Conservation (phyloP, 53 echinoderm and acorn worm species). For the Temnopleurus reevesii region DNA sequence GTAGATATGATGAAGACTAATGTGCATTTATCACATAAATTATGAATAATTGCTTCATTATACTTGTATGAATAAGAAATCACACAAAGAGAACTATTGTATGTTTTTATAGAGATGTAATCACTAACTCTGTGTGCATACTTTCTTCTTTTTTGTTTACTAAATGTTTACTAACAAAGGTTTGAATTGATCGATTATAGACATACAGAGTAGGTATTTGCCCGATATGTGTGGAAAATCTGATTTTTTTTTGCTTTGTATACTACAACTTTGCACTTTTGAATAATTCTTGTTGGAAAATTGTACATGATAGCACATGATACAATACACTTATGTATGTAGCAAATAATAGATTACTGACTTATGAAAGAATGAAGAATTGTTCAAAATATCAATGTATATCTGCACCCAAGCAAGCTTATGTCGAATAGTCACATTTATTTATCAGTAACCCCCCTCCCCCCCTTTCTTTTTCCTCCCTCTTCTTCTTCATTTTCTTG, state of each 20-base stretch:
- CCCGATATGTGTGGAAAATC: conserved; percentile 10
- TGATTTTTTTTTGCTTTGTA: conserved; percentile 38
- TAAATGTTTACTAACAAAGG: conserved; percentile 29
- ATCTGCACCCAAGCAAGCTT: conserved; percentile 43
- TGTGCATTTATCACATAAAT: conserved; percentile 34
- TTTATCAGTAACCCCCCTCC: background rate
- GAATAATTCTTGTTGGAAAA: conserved; percentile 25
- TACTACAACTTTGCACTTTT: conserved; percentile 53
- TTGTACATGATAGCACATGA: conserved; percentile 41
- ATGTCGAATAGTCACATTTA: conserved; percentile 24
- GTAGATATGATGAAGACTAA: conserved; percentile 7
- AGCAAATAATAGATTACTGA: conserved; percentile 16
- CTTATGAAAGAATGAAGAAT: conserved; percentile 37
- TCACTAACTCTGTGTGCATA: conserved; percentile 43
- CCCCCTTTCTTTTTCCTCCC: background rate
- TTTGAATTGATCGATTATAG: conserved; percentile 45
- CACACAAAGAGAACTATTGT: background rate
- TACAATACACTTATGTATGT: conserved; percentile 16
- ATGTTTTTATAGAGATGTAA: conserved; percentile 58
- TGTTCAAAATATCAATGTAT: conserved; percentile 23
- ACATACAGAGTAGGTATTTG: conserved; percentile 38
- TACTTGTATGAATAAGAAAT: conserved; percentile 28
- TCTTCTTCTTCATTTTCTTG: background rate
- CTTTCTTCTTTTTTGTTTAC: conserved; percentile 50
- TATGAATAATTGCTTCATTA: conserved; percentile 41